Conservation (phyloP, 2,113 vertebrate genomes). For the Caretta caretta region DNA sequence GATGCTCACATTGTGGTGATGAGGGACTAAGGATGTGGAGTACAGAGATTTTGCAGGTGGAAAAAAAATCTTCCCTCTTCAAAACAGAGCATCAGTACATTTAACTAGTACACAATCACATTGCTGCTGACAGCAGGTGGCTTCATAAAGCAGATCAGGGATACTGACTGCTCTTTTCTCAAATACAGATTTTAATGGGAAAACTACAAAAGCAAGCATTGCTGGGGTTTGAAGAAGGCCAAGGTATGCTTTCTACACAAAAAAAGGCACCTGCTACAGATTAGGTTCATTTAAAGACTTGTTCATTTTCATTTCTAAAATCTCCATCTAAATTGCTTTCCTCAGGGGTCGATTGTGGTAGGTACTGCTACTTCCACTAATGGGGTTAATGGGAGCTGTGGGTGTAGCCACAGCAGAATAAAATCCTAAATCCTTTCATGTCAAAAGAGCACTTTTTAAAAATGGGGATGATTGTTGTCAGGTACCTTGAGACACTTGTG, state of each 20-base stretch:
- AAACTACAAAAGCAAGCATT: neutral
- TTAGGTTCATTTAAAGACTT: neutral
- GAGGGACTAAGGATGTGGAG: neutral
- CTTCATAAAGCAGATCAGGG: neutral
- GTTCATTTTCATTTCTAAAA: neutral
- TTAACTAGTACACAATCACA: accelerated
- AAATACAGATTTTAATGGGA: neutral
- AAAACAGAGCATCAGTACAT: neutral
- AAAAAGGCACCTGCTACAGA: neutral
- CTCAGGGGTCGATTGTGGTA: neutral
- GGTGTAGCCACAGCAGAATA: neutral
- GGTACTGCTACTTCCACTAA: neutral
- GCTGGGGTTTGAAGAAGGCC: neutral
- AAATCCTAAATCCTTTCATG: neutral
- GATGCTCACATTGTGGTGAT: neutral
- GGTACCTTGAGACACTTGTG: accelerated
- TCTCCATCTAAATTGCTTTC: neutral
- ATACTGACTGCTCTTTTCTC: accelerated
- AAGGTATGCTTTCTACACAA: accelerated
- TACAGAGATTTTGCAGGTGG: neutral
- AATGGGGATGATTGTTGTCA: neutral
- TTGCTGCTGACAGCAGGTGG: neutral
- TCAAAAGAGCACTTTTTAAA: neutral
- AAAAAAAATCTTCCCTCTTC: neutral
- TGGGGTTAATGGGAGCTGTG: neutral